Base-by-base conservation (phyloP, 2,888 invertebrate genomes). In the Drosophila merina region DNA sequence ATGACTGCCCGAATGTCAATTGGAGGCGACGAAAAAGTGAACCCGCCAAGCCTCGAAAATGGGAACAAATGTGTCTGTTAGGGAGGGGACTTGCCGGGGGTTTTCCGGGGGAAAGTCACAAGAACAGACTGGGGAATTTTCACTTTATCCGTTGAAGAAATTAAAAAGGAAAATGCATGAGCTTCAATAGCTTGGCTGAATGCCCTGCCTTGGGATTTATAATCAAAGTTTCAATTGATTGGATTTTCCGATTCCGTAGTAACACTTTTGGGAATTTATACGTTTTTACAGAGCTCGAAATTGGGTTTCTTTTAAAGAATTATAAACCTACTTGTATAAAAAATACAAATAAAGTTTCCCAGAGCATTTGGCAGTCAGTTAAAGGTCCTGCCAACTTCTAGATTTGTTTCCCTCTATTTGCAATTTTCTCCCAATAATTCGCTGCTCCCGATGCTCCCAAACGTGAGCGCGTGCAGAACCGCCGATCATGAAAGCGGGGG, bases 401-500 rank as follows among this genome's bases (percentile, higher is more conserved):
- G 71, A 73, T 79, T 71, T 74, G 73, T 77, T 62, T 60, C 45
- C 49, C 38, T 51, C 47, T 47, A 59, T 66, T 73, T 62, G 73
- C 85, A 75, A 81, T 84, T 81, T 85, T 75, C 85, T 72, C 70
- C 74, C 77, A 79, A 85, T 85, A 82, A 74, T 77, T 72, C 57
- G 75, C 59, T 70, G 58, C 66, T 49, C 64, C 48, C 67, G 70
- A 56, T 66, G 83, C 64, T 64, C 63, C 54, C 71, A 69, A 82
- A 82, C 83, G 83, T 83, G 86, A 56, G 64, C 71, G 67, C 73
- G 59, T 59, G 60, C 74, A 77, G 62, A 59, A 48, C 56, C 70
- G 69, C 28, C 49, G 69, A 69, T 69, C 64, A 40, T 63, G 64
- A 47, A 31, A 26, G 63, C 25, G 38, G 62, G 25, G 33, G 28